Conservation (phyloP, 2,888 invertebrate species). For the Dorcus parallelipipedus region DNA sequence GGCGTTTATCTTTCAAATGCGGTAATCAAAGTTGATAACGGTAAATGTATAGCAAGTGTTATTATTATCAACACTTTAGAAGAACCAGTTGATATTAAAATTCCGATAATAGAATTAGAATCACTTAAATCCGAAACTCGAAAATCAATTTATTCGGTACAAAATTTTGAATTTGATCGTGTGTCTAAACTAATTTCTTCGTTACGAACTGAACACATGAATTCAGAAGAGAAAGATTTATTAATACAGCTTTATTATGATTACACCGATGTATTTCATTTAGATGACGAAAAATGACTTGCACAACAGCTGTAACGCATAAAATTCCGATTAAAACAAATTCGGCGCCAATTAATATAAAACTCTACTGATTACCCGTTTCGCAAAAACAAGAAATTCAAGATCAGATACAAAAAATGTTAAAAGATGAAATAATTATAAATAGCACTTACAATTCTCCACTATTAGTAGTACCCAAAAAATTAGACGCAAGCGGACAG, state of each 20-base stretch:
- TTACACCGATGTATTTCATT: no score
- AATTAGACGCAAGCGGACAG: slow-evolving; percentile 4
- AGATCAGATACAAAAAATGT: neutral
- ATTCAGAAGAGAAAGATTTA: neutral
- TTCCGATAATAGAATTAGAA: neutral
- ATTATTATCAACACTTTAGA: neutral
- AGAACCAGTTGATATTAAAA: neutral
- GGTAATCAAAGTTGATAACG: no score
- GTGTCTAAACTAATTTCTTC: neutral
- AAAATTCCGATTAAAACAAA: neutral
- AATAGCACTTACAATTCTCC: slow-evolving; percentile 21
- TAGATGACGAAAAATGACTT: no score
- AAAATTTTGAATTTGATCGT: neutral
- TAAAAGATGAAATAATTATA: neutral
- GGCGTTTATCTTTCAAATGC: no score
- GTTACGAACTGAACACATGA: neutral
- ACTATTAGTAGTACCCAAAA: slow-evolving; percentile 31
- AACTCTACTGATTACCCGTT: neutral
- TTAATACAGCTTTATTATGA: no score
- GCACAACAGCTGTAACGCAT: neutral
- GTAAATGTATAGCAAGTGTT: neutral
- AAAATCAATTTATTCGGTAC: neutral
- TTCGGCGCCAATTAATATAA: neutral
- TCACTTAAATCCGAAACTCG: neutral
- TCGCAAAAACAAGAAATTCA: neutral